Conservation (phyloP, 2,888 invertebrate species). For the Drosophila limbata region DNA sequence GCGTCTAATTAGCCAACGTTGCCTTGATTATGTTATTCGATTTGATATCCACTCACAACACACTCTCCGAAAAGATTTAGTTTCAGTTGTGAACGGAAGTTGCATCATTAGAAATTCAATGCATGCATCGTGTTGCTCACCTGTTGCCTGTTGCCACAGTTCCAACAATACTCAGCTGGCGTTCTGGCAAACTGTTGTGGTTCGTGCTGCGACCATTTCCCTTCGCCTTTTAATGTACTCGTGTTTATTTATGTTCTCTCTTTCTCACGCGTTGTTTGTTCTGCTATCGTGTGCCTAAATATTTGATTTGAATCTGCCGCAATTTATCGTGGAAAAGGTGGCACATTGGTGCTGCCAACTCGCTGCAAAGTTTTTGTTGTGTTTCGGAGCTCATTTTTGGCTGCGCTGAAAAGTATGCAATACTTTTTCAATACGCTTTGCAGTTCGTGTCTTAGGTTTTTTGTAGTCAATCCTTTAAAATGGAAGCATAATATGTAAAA, state of each 20-base stretch:
- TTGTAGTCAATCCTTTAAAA: not conserved
- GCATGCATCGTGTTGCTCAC: slow-evolving; percentile 49
- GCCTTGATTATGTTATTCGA: slow-evolving; percentile 48
- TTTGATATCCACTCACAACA: slow-evolving; percentile 27
- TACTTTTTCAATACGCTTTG: not conserved
- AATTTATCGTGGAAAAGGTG: slow-evolving; percentile 2
- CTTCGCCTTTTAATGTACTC: not conserved
- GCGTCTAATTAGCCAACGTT: slow-evolving; percentile 49
- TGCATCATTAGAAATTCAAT: slow-evolving; percentile 70
- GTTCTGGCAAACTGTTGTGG: slow-evolving; percentile 7
- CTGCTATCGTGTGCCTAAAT: slow-evolving; percentile 29
- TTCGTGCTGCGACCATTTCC: slow-evolving; percentile 3
- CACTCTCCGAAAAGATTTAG: not conserved
- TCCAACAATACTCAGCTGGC: slow-evolving; percentile 16
- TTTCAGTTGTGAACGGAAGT: slow-evolving; percentile 62
- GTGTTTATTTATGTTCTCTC: slow-evolving; percentile 22
- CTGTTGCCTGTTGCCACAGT: slow-evolving; percentile 34
- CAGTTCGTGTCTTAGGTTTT: slow-evolving; percentile 38
- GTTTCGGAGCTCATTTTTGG: not conserved
- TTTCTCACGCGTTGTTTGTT: slow-evolving; percentile 26
- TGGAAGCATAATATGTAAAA: not conserved
- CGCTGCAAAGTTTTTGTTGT: not conserved
- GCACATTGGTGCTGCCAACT: slow-evolving; percentile 37
- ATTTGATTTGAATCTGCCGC: slow-evolving; percentile 53
- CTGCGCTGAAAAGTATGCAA: slow-evolving; percentile 53